phyloP scores from a whole-genome alignment of 1,140 invertebrate genomes.

The Teleogryllus occipitalis region DNA sequence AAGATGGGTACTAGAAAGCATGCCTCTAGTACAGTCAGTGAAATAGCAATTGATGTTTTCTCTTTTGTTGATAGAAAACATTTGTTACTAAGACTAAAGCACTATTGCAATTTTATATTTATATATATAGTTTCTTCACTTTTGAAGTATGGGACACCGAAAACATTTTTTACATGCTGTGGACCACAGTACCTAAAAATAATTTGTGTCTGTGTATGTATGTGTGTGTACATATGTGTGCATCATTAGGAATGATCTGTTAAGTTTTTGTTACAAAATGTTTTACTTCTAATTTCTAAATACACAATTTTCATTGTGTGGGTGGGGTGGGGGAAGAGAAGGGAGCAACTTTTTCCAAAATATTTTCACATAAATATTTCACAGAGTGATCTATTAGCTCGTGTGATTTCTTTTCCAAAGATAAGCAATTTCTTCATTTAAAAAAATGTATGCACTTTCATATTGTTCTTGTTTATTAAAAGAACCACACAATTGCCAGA shows the following conservation, averaged over 20 bases:
- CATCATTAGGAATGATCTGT: constrained; percentile 10
- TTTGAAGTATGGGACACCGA: constrained; percentile 13
- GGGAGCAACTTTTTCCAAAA: neutral
- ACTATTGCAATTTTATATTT: constrained; percentile 11
- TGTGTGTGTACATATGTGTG: constrained; percentile 7
- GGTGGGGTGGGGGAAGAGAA: constrained; percentile 2
- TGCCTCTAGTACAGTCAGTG: constrained; percentile 2
- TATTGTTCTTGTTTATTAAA: neutral
- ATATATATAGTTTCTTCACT: neutral
- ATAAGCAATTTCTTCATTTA: neutral
- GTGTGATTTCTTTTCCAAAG: neutral
- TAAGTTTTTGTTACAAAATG: neutral
- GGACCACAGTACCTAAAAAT: constrained; percentile 16
- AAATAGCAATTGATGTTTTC: neutral
- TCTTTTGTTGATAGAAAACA: constrained; percentile 3
- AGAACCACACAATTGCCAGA: neutral
- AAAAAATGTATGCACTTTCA: neutral
- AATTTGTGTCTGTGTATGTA: constrained; percentile 13
- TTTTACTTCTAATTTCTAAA: neutral
- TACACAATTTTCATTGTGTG: neutral
- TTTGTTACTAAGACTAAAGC: constrained; percentile 2
- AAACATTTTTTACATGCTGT: constrained; percentile 7
- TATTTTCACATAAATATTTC: constrained; percentile 1
- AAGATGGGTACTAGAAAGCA: constrained; percentile 12
- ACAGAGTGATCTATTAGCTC: neutral